Evolutionary conservation across 1,140 invertebrate species (phyloP).

Genomic region (Lineus longissimus): DNA sequence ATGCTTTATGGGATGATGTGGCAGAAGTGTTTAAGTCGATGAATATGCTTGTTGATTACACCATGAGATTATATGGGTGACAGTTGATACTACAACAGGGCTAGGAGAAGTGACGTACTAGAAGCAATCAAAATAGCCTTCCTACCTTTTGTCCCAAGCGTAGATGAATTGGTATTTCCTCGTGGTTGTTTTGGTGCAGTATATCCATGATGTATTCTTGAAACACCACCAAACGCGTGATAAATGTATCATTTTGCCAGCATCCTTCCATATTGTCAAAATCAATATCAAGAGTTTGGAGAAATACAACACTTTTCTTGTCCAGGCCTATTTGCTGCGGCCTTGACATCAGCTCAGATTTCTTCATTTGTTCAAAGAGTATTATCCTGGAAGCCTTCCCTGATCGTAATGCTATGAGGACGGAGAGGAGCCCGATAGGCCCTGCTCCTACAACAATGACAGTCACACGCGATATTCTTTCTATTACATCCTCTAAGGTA

Average conservation of each 20-base stretch:
- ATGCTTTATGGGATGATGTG: no score
- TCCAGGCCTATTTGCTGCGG: conserved; percentile 44
- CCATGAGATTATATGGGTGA: no score
- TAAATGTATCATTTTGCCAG: conserved; percentile 35
- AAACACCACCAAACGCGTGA: conserved; percentile 42
- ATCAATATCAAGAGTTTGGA: conserved; percentile 35
- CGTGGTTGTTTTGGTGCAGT: conserved; percentile 6
- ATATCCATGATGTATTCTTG: conserved; percentile 36
- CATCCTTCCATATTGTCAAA: conserved; percentile 48
- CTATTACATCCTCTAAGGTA: conserved; percentile 25
- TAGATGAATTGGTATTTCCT: conserved; percentile 25
- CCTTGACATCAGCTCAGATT: conserved; percentile 27
- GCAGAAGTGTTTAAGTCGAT: no score
- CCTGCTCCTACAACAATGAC: conserved; percentile 40
- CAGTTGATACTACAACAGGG: no score
- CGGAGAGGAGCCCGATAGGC: conserved; percentile 35
- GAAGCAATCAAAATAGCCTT: no score
- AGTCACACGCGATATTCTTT: conserved; percentile 23
- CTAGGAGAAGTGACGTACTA: no score
- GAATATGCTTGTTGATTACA: no score
- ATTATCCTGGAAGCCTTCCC: conserved; percentile 29
- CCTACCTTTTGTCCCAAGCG: conserved; percentile 41
- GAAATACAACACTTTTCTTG: conserved; percentile 29
- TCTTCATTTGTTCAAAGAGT: conserved; percentile 34
- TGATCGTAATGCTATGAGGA: conserved; percentile 31